These are phyloP conservation scores for Phalacrocorax aristotelis DNA, from an alignment of 2,113 vertebrate genomes.

Conservation along the genomic window DNA sequence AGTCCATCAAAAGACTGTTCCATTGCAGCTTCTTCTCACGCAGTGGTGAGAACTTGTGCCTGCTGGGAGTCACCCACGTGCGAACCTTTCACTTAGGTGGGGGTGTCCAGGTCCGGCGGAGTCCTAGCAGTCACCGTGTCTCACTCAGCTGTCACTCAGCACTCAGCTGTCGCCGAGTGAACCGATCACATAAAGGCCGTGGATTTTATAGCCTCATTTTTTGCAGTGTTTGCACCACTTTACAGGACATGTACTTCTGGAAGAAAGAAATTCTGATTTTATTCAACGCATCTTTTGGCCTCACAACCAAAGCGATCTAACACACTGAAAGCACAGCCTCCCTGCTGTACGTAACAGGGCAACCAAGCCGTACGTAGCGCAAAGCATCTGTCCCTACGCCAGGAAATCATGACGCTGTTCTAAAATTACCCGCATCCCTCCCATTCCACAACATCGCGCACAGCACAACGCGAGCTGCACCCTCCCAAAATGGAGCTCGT, in stretches of 20 bases:
- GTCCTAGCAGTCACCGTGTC: background rate
- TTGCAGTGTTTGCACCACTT: background rate
- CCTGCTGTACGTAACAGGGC: background rate
- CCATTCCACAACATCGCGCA: fast-evolving
- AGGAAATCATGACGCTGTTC: background rate
- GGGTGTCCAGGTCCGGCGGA: background rate
- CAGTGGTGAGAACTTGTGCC: background rate
- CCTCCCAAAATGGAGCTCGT: background rate
- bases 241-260: fast-evolving
- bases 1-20: background rate
- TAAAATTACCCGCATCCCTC: background rate
- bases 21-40: background rate
- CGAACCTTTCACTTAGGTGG: too few relatives aligned
- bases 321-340: background rate
- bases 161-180: background rate
- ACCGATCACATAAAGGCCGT: fast-evolving
- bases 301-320: background rate
- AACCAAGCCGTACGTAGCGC: fast-evolving
- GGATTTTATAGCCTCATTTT: background rate
- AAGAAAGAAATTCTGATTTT: background rate
- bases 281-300: background rate
- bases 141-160: too few relatives aligned
- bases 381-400: background rate
- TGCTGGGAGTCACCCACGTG: background rate
- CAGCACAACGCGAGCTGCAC: background rate